A percentile compares a stretch with the other conserved stretches of the same genome.
These are phyloP conservation scores for Hemiprocne comata DNA, from an alignment of 2,113 vertebrate species.

Conservation along the genomic window DNA sequence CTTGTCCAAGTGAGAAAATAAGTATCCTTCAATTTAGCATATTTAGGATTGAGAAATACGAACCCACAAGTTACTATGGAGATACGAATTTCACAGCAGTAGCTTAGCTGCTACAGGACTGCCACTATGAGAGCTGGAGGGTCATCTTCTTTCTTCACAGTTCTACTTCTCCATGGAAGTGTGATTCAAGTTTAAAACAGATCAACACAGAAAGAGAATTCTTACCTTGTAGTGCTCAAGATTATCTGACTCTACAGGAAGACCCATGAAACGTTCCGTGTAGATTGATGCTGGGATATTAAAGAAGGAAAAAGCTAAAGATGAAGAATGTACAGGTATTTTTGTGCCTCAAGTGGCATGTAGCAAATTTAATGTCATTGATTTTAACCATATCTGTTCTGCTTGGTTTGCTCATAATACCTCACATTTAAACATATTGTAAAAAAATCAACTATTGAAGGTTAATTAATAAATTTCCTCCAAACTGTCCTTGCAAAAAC, in stretches of 20 bases:
- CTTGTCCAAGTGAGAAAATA: not conserved
- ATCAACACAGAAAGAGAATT: constrained; percentile 11
- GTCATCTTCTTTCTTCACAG: not conserved
- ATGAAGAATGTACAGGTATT: not conserved
- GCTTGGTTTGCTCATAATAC: not conserved
- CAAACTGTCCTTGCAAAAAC: not conserved
- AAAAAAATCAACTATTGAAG: not conserved
- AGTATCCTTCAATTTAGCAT: not conserved
- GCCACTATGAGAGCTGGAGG: not conserved
- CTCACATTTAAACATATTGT: not conserved
- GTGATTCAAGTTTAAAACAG: not conserved
- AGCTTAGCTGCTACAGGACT: not conserved
- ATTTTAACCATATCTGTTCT: not conserved
- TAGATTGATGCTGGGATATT: constrained; percentile 79
- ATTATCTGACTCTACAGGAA: constrained; percentile 85
- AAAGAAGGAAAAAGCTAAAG: constrained; percentile 16
- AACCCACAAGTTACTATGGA: not conserved
- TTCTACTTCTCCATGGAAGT: not conserved
- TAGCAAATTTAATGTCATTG: not conserved
- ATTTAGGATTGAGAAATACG: not conserved
- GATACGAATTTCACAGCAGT: not conserved
- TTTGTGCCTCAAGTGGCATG: not conserved
- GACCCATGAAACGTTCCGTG: constrained; percentile 96
- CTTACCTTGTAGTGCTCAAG: constrained; percentile 89
- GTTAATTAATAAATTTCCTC: not conserved